Percentiles rank a stretch among this genome's conserved stretches.
Evolutionary conservation across 2,888 invertebrate species (phyloP).

Genomic region (Ametastegia equiseti): DNA sequence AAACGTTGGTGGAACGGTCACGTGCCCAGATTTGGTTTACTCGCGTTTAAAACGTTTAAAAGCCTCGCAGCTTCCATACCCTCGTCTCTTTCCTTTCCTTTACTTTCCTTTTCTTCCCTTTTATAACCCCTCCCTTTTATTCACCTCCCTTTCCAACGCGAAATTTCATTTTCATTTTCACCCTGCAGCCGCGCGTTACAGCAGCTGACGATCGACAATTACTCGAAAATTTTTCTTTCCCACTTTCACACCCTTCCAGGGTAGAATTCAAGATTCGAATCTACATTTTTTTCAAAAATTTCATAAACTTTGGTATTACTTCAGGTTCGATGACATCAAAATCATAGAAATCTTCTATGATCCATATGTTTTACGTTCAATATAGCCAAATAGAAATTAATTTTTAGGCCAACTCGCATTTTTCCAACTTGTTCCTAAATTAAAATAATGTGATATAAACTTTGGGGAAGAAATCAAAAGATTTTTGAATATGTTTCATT

Average conservation of each 20-base stretch:
- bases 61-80: background rate
- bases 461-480: no score
- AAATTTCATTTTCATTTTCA: slow-evolving; percentile 14
- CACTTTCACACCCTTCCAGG: background rate
- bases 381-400: no score
- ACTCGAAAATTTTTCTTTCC: background rate
- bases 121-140: background rate
- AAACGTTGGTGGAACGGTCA: slow-evolving; percentile 39
- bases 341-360: no score
- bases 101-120: background rate
- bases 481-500: no score
- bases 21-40: slow-evolving; percentile 44
- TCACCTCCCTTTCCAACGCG: background rate
- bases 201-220: slow-evolving; percentile 18
- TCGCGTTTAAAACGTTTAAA: slow-evolving; percentile 44
- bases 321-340: no score
- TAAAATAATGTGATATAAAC: no score
- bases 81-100: background rate
- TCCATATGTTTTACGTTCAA: no score
- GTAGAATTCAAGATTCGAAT: background rate
- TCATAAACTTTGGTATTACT: no score
- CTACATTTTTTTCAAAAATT: background rate
- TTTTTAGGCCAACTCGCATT: no score
- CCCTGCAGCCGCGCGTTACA: background rate
- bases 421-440: no score